Evolutionary conservation across 2,797 vertebrate species (phyloP), one percentile per base, ranked within the genome.

Genomic region (Pteropus rufus): DNA sequence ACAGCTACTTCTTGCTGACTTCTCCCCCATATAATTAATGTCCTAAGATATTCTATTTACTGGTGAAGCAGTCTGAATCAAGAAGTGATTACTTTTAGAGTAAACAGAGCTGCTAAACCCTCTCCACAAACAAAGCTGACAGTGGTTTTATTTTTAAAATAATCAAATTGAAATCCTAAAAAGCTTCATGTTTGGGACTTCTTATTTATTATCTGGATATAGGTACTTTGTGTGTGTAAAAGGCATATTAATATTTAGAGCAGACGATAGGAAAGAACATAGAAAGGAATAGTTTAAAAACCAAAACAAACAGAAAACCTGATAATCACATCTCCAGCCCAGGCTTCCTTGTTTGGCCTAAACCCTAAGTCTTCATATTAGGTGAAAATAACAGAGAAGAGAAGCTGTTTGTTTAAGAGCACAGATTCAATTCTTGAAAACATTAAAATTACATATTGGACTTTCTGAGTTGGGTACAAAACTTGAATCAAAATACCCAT

Each of bases 31-130:
- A 98, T 98, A 98, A 99, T 98, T 98, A 98, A 99, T 98, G 98
- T 99, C 98, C 98, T 98, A 98, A 98, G 98, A 98, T 98, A 98
- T 98, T 98, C 98, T 98, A 98, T 98, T 98, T 98, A 98, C 98
- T 98, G 84, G 97, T 98, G 97, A 98, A 98, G 97, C 98, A 96
- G 97, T 98, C 98, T 98, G 98, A 98, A 98, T 98, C 98, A 98
- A 98, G 98, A 98, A 98, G 98, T 98, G 98, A 98, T 98, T 98
- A 98, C 98, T 98, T 98, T 98, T 98, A 97, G 97, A 98, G 98
- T 98, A 98, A 99, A 98, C 97, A 98, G 98, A 97, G 96, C 98
- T 98, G 96, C 97, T 97, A 98, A 98, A 96, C 88, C 84, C 96
- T 97, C 95, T 98, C 94, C 64, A 98, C 96, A 98, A 98, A 98